phyloP scores from a whole-genome alignment of 1,140 invertebrate species.

The Drosophila jambulina region DNA sequence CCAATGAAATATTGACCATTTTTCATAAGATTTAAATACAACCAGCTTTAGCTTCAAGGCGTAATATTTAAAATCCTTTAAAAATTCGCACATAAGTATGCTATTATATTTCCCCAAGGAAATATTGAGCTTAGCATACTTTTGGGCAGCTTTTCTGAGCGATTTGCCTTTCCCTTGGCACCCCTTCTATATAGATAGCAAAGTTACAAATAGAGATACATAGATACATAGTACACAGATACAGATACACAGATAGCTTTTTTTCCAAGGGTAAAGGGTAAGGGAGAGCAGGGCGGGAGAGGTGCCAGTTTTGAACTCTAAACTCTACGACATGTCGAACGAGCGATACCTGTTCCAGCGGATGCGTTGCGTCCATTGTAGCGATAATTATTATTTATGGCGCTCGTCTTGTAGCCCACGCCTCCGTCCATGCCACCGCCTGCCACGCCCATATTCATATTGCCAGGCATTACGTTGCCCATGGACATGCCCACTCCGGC shows the following conservation, averaged over 20 bases:
- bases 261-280: not conserved
- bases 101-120: no score
- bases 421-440: conserved; percentile 46
- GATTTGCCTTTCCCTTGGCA: not conserved
- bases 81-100: not conserved
- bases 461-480: conserved; percentile 5
- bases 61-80: no score
- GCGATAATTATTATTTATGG: conserved; percentile 85
- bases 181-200: not conserved
- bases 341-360: conserved; percentile 83
- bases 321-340: conserved; percentile 63
- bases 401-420: conserved; percentile 76
- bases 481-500: conserved; percentile 24
- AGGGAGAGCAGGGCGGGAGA: conserved; percentile 5
- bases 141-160: not conserved
- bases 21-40: not conserved
- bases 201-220: conserved; percentile 3
- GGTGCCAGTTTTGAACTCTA: conserved; percentile 28
- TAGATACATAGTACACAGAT: conserved; percentile 12
- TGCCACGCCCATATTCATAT: conserved; percentile 23
- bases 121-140: not conserved
- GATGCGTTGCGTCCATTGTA: conserved; percentile 83
- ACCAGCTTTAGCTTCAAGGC: no score
- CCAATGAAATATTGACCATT: rapidly evolving
- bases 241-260: conserved; percentile 17